Conservation (phyloP, 2,113 vertebrate genomes). For the Circaetus cinerascens region DNA sequence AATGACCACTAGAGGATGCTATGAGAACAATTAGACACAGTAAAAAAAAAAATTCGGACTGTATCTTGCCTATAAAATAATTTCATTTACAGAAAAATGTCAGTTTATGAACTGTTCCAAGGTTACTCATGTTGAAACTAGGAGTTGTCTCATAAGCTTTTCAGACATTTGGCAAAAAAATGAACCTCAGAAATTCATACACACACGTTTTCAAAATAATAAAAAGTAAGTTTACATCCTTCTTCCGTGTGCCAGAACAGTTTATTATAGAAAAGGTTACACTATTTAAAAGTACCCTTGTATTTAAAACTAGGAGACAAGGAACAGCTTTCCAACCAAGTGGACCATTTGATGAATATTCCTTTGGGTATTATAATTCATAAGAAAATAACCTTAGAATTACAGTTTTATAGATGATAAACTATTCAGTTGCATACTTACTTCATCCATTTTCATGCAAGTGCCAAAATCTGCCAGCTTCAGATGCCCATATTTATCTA, state of each 20-base stretch:
- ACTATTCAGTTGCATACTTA: conserved; percentile 71
- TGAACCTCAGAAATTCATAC: neutral
- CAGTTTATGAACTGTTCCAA: neutral
- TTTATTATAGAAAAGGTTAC: neutral
- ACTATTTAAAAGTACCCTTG: neutral
- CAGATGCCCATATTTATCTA: conserved; percentile 91
- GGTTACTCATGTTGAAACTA: neutral
- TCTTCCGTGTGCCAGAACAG: neutral
- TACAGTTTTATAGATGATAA: neutral
- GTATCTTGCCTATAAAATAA: neutral
- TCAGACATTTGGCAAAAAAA: neutral
- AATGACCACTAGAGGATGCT: conserved; percentile 69
- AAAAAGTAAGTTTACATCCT: neutral
- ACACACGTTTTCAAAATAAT: neutral
- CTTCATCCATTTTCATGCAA: conserved; percentile 98
- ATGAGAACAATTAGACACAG: conserved; percentile 7
- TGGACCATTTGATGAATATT: neutral
- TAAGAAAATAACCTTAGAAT: neutral
- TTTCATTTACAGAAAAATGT: neutral
- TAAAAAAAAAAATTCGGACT: neutral
- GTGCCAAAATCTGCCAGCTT: conserved; percentile 99
- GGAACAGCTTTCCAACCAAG: neutral
- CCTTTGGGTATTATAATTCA: neutral
- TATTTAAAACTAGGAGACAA: neutral
- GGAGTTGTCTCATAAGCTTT: neutral